Conservation (phyloP, 2,113 vertebrate species). For the Potamarius usumacintae region DNA sequence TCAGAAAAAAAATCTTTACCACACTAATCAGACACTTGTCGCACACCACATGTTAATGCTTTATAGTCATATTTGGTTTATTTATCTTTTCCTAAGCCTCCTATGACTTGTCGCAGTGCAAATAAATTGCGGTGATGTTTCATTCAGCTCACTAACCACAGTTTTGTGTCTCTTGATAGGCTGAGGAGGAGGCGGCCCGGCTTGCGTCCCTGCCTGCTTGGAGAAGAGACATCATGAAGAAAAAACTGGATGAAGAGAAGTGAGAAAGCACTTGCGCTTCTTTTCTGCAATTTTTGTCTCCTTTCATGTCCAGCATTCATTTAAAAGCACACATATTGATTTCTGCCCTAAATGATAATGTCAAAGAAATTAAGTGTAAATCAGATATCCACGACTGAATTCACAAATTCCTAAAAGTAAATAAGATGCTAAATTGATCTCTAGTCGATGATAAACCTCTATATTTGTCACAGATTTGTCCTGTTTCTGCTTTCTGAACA, state of each 20-base stretch:
- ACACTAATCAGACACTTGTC: background rate
- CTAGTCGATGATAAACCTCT: background rate
- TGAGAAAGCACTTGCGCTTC: constrained; percentile 63
- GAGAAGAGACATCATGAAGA: constrained; percentile 94
- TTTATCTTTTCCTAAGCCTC: background rate
- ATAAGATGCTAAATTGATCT: background rate
- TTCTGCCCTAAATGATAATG: background rate
- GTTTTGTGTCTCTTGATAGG: constrained; percentile 68
- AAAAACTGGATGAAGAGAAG: constrained; percentile 95
- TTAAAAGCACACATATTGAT: background rate
- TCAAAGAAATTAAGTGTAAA: background rate
- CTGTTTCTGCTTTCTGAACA: background rate
- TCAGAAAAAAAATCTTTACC: background rate
- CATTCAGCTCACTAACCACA: background rate
- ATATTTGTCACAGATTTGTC: background rate
- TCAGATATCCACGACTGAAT: background rate
- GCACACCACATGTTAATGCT: background rate
- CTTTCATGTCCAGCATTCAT: background rate
- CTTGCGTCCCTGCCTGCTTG: constrained; percentile 93
- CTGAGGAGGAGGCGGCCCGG: constrained; percentile 82
- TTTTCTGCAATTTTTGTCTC: background rate
- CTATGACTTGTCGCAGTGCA: background rate
- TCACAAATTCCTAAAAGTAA: background rate
- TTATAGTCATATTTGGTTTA: background rate
- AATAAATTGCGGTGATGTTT: background rate